Evolutionary conservation across 92 coral and sea anemone genomes (phyloP), one percentile per base, ranked within the genome.

Genomic region (Diadumene lineata): DNA sequence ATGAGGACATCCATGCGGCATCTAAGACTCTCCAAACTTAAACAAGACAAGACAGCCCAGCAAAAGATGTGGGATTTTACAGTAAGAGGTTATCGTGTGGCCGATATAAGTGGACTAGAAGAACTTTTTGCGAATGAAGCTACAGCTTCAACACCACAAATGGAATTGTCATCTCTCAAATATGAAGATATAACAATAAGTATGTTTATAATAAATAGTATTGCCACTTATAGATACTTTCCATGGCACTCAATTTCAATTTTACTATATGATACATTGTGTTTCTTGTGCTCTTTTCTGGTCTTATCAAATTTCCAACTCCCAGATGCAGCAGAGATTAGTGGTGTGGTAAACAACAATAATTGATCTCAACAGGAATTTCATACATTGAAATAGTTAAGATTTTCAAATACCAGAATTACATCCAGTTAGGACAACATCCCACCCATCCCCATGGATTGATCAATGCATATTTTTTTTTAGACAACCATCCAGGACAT

Each of bases 1-100:
- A 64, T 55, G 81, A 28, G 77, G 10, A 82, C 86, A 17, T 82
- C 86, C 16, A 16, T 82, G 63, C 73, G 86, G 22, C 86, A 82
- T 30, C 86, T 82, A 8, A 71, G 87, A 7, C 64, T 76, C 18
- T 82, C 86, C 16, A 82, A 82, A 66, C 48, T 82, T 28, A 80
- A 82, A 29, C 57, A 75, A 33, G 81, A 75, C 26, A 66, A 75
- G 25, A 25, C 24, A 15, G 66, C 76, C 32, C 86, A 81, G 55
- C 64, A 67, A 31, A 81, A 81, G 31, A 55, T 74, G n/a, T 65
- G 78, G 62, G 81, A 76, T 21, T 76, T 76, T 34, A 76, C 81
- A 0, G 81, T 76, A 1, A 10, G 74, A 77, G 81, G 81, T 1
- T 82, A 80, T 70, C 50, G 86, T 26, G 62, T 69, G n/a, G 86